Conservation (phyloP, 2,113 vertebrate genomes). For the Balaeniceps rex region DNA sequence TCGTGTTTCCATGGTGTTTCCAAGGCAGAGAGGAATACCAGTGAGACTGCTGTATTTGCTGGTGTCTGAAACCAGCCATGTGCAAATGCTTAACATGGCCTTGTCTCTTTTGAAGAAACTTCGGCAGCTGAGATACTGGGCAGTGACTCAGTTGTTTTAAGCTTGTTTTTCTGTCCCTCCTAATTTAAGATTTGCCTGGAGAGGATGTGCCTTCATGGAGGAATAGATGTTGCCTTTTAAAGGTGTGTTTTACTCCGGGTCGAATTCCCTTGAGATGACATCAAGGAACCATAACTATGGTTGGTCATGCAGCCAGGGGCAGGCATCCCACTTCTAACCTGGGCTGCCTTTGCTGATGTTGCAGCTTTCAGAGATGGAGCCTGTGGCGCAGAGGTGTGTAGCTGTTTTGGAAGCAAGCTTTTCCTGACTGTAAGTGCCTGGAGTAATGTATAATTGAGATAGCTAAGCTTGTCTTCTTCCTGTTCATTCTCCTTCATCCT, state of each 20-base stretch:
- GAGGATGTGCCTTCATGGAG: neutral
- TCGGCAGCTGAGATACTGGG: neutral
- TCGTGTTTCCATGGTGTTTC: neutral
- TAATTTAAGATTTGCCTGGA: neutral
- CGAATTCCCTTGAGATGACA: neutral
- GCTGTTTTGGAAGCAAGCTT: neutral
- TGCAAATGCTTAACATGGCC: neutral
- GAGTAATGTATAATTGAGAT: neutral
- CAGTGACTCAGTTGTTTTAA: neutral
- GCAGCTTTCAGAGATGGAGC: neutral
- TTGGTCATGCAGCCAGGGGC: neutral
- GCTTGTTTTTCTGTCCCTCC: neutral
- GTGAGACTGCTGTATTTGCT: neutral
- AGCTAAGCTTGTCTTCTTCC: neutral
- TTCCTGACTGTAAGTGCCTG: neutral
- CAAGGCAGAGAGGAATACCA: neutral
- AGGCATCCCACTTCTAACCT: neutral
- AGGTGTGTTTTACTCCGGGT: neutral
- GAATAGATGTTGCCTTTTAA: neutral
- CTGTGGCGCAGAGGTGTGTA: neutral
- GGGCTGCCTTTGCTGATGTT: neutral
- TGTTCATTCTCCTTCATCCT: neutral
- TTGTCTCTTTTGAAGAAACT: neutral
- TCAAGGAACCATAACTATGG: neutral
- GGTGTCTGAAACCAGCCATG: neutral